These are phyloP conservation scores for Venustaconcha ellipsiformis DNA, from an alignment of 1,140 invertebrate genomes.

Conservation along the genomic window DNA sequence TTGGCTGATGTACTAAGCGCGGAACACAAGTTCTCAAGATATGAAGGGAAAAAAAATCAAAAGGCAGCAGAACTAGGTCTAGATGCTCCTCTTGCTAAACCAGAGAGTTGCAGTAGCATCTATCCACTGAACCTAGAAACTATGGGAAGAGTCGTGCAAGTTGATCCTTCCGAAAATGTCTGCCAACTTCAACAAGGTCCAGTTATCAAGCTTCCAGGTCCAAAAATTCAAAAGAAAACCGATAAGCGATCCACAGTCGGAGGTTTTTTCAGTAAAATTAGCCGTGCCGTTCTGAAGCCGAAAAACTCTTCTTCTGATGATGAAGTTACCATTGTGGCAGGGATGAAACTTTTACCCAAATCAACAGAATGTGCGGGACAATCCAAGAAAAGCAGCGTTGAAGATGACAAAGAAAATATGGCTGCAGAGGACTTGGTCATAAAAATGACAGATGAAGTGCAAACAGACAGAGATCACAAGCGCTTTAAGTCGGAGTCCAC, in stretches of 20 bases:
- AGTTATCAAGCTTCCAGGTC: constrained; percentile 15
- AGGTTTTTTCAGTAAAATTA: constrained; percentile 48
- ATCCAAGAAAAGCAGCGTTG: too few species aligned
- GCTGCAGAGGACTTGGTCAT: too few species aligned
- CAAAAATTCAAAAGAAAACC: constrained; percentile 25
- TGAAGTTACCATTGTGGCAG: not conserved
- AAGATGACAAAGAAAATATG: too few species aligned
- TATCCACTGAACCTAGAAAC: constrained; percentile 50
- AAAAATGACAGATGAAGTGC: too few species aligned
- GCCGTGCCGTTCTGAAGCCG: constrained; percentile 42
- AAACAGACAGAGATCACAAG: too few species aligned
- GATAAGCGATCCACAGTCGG: constrained; percentile 46
- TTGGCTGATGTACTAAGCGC: constrained; percentile 36
- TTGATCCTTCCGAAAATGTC: constrained; percentile 5
- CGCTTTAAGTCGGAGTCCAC: too few species aligned
- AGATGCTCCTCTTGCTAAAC: constrained; percentile 45
- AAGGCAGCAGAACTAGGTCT: constrained; percentile 1
- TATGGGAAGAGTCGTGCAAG: constrained; percentile 25
- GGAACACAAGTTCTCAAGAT: constrained; percentile 44
- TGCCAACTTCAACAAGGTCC: constrained; percentile 17
- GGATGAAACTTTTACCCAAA: too few species aligned
- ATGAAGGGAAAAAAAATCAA: constrained; percentile 32
- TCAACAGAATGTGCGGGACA: too few species aligned
- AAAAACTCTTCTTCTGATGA: constrained; percentile 30
- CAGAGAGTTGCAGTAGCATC: constrained; percentile 47